Percentiles rank a stretch among this genome's conserved stretches.
Conservation (phyloP, 2,888 invertebrate genomes). For the Masnerella sp. region DNA sequence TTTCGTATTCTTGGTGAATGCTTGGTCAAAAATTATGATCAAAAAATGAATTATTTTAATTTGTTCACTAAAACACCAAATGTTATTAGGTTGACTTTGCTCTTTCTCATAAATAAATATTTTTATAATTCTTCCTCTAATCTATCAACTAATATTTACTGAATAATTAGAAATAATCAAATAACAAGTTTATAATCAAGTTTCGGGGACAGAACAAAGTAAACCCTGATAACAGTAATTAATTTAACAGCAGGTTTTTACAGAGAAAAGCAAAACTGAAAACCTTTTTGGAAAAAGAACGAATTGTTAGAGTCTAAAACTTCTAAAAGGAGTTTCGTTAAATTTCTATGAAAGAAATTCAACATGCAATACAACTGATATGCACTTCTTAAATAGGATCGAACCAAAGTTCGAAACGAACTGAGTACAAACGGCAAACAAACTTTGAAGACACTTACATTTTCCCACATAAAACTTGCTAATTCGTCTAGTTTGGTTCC, state of each 20-base stretch:
- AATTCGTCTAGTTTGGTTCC: slow-evolving; percentile 92
- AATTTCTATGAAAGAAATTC: slow-evolving; percentile 33
- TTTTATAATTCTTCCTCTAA: too few relatives aligned
- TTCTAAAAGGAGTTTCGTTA: slow-evolving; percentile 26
- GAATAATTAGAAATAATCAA: background rate
- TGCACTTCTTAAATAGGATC: slow-evolving; percentile 19
- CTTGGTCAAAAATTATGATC: slow-evolving; percentile 8
- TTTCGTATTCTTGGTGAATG: slow-evolving; percentile 18
- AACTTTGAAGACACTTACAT: slow-evolving; percentile 81
- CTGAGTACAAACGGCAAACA: slow-evolving; percentile 20
- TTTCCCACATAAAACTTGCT: slow-evolving; percentile 94
- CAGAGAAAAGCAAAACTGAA: slow-evolving; percentile 1
- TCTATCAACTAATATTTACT: background rate
- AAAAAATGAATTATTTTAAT: too few relatives aligned
- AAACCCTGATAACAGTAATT: background rate
- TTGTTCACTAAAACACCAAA: too few relatives aligned
- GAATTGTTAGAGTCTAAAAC: slow-evolving; percentile 9
- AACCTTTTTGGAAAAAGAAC: background rate
- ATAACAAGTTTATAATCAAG: background rate
- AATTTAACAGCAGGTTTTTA: background rate
- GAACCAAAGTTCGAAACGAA: slow-evolving; percentile 35
- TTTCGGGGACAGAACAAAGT: background rate
- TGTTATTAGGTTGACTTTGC: too few relatives aligned
- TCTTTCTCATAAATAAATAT: too few relatives aligned
- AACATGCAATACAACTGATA: slow-evolving; percentile 36